Conservation (phyloP, 2,888 invertebrate species). For the Dione vanillae region DNA sequence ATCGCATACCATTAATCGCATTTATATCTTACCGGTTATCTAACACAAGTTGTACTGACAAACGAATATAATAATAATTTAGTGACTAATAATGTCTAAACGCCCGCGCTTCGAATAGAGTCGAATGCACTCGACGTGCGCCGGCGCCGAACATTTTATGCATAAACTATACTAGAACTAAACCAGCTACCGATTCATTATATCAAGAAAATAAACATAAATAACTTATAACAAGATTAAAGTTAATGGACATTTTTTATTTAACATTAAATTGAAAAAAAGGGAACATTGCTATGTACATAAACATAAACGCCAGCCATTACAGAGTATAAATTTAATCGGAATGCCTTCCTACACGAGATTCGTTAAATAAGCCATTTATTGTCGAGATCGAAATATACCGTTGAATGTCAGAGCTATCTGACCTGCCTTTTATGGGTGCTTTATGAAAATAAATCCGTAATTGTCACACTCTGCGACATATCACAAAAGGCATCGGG, state of each 20-base stretch:
- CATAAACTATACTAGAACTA: conserved; percentile 46
- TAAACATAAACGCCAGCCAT: conserved; percentile 19
- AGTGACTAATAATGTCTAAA: conserved; percentile 45
- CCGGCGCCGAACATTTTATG: conserved; percentile 70
- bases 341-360: conserved; percentile 33
- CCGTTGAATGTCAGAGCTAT: conserved; percentile 43
- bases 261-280: conserved; percentile 4
- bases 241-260: not conserved
- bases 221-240: not conserved
- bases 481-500: conserved; percentile 40
- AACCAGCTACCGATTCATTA: conserved; percentile 28
- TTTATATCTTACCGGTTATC: conserved; percentile 32
- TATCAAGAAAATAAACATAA: not conserved
- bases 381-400: conserved; percentile 41
- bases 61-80: conserved; percentile 39
- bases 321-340: conserved; percentile 20
- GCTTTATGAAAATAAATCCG: conserved; percentile 43
- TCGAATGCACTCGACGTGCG: conserved; percentile 62
- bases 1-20: conserved; percentile 35
- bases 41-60: conserved; percentile 36
- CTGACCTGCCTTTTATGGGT: conserved; percentile 36
- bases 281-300: not conserved
- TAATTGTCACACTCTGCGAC: conserved; percentile 52
- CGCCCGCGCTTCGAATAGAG: conserved; percentile 62
- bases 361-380: conserved; percentile 44